Evolutionary conservation across 2,113 vertebrate genomes (phyloP).

Genomic region (Thermophis baileyi): DNA sequence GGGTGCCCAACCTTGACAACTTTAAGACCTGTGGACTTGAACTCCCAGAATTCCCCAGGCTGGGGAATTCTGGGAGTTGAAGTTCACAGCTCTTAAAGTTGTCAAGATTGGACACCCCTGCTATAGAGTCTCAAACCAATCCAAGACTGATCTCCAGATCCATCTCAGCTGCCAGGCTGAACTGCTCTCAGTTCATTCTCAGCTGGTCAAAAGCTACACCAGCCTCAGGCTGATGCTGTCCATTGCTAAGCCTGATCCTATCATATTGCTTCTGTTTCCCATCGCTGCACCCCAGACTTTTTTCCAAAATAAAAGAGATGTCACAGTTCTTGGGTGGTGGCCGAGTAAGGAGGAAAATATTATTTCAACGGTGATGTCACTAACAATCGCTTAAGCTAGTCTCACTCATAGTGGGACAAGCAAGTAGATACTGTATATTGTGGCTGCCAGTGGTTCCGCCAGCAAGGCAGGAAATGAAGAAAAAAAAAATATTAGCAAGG

Average conservation of each 20-base stretch:
- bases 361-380: neutral
- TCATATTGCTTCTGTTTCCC: neutral
- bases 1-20: neutral
- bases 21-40: neutral
- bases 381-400: neutral
- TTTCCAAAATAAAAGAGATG: neutral
- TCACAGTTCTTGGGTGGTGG: neutral
- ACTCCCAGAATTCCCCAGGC: neutral
- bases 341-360: neutral
- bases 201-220: neutral
- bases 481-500: neutral
- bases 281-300: neutral
- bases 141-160: neutral
- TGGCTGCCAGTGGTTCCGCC: neutral
- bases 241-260: neutral
- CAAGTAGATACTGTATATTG: neutral
- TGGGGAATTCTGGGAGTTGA: no score
- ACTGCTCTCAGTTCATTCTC: neutral
- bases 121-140: neutral
- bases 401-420: neutral
- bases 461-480: neutral
- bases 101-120: no score
- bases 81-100: no score
- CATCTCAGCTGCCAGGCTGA: neutral
- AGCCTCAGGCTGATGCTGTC: neutral